Base-by-base conservation (phyloP, 2,113 vertebrate species). In the Pitta sordida region DNA sequence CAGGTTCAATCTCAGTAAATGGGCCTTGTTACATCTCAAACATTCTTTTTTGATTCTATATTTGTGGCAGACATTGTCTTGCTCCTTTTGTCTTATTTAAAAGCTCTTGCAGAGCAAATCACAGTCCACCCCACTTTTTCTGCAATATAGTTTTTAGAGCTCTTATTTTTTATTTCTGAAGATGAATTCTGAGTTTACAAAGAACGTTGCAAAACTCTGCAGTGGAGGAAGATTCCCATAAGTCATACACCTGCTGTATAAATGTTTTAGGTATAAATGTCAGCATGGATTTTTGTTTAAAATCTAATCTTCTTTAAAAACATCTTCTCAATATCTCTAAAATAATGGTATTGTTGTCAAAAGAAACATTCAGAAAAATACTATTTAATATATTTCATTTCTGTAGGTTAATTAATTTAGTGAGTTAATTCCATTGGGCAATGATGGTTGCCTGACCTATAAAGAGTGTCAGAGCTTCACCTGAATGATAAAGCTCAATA, bases 21-120 rank as follows among this genome's bases (percentile, higher is more conserved):
- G 7, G 36, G 49, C 34, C 62, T 59, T 7, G 30, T 62, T 32
- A 14, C 18, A 9, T 26, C 41, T 58, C 30, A 91, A 39, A 75
- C 37, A 34, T 0, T 5, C 15, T 18, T 29, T 34, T 7, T 8
- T 7, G 0, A 19, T 46, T 68, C n/a, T 17, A 2, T 36, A 1
- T 36, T 64, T 48, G 13, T 34, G 15, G 15, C 30, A 76, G n/a
- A 27, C 43, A 26, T 76, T 21, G 6, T 34, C 10, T 16, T 63
- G 3, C 8, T 71, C n/a, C 15, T 84, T 70, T 29, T 5, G 6
- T 79, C 9, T 29, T 34, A 34, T 43, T n/a, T 79, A 37, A 44
- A 58, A 76, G 4, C 22, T 75, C 27, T 27, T 39, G 34, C 36
- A 87, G 58, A 58, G 15, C 59, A 60, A 64, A 56, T 68, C 34